Base-by-base conservation (phyloP, 2,797 vertebrate species). In the Micromesistius poutassou region DNA sequence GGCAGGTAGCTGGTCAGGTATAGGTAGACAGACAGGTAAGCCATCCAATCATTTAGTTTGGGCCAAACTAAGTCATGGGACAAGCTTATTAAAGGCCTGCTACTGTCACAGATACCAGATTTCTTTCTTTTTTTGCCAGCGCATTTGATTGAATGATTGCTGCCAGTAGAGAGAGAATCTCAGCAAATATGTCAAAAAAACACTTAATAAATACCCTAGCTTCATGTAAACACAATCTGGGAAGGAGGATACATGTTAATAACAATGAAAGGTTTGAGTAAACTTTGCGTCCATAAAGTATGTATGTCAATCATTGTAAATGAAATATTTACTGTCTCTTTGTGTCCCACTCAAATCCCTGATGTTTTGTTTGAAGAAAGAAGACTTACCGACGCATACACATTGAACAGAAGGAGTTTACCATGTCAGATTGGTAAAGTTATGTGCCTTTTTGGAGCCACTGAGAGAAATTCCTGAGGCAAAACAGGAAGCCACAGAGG, bases 401-500 rank as follows among this genome's bases (percentile, higher is more conserved):
- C 14, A 25, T n/a, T 74, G 83, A 80, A 6, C 77, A 73, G 82
- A 89, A 86, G 86, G 89, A 78, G 89, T 93, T 93, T 91, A 92
- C 79, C 25, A 7, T 80, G 75, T 79, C 40, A 78, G 38, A 84
- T 84, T 86, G 81, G 77, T 77, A 75, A 70, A 81, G 81, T 89
- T 85, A 36, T 85, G 80, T 86, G 84, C 90, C 90, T 91, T 89
- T 94, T 93, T 93, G 83, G 92, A 88, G 91, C 89, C 89, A 83
- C 91, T 86, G 80, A 93, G 95, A 96, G 91, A 95, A 95, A 30
- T 95, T 95, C 86, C 91, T 92, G 90, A 89, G 90, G 92, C 87
- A 95, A 96, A 96, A 95, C 95, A 96, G 95, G 95, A 96, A 96
- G 94, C 93, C 81, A 70, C 91, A 93, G 90, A 94, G 87, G 93